Evolutionary conservation across 2,888 invertebrate species (phyloP), one percentile per base, ranked within the genome.

Genomic region (Himalopsyche japonica): DNA sequence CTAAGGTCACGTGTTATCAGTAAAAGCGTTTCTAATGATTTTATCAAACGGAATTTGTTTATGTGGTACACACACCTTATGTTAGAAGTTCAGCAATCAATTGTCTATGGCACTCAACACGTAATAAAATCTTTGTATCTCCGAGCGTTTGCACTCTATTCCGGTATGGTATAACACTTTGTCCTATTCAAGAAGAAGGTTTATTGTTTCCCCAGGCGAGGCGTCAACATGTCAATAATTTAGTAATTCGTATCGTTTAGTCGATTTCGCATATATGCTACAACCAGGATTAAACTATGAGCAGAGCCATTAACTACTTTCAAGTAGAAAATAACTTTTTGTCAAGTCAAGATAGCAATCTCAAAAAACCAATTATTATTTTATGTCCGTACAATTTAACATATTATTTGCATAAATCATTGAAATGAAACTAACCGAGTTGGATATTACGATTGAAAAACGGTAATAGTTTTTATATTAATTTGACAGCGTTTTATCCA

Each of bases 171-270:
- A 77, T 34, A 37, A 70, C 77, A 77, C 43, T 43, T 8, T 34
- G 77, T 34, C 77, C 37, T 77, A 77, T 34, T 77, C 77, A 77
- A 34, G 43, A 37, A 77, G 77, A 77, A 77, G 77, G 77, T 77
- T 77, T 77, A 77, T 77, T 37, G 77, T 27, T 34, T 77, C 77
- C 77, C 77, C 37, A 24, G 77, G 77, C 77, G n/a, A 77, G 77
- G 37, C 34, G 37, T 77, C 77, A 43, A 37, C 77, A 77, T 37
- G 34, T 77, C n/a, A 77, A 77, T 77, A 77, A 77, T n/a, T 34
- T 34, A 34, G 37, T 77, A 77, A 77, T 77, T 77, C 30, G 77
- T 43, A 77, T 77, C 77, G 77, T 77, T 77, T 77, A 77, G 77
- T 37, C 43, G 1, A 70, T 70, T 70, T 70, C 30, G 70, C 70